A percentile compares a stretch with the other conserved stretches of the same genome.
phyloP scores from a whole-genome alignment of 2,888 invertebrate genomes.

The Tupiocoris notatus region DNA sequence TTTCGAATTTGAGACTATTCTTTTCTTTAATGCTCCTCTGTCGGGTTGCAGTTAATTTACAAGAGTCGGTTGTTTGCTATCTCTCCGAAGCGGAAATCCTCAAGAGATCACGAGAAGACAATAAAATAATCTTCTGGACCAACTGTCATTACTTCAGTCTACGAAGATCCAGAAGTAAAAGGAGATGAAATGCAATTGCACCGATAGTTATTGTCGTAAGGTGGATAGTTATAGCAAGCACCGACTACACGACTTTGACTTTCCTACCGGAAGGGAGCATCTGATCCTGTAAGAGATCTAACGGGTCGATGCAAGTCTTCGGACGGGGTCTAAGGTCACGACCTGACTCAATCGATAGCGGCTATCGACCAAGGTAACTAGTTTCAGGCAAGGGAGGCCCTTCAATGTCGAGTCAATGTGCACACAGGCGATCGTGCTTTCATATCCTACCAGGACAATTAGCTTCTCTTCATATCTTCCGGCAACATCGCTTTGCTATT shows the following conservation, averaged over 20 bases:
- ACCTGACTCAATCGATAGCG: background rate
- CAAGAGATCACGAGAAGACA: background rate
- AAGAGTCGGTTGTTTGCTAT: too few species aligned
- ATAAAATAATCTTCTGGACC: background rate
- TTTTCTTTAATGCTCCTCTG: too few species aligned
- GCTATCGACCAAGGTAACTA: background rate
- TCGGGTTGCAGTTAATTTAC: too few species aligned
- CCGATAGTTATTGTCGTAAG: too few species aligned
- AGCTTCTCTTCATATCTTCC: background rate
- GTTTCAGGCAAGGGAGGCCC: background rate
- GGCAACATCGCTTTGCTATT: background rate
- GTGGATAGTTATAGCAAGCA: background rate
- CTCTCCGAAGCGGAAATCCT: background rate
- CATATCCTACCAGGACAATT: background rate
- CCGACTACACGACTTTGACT: background rate
- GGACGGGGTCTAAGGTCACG: background rate
- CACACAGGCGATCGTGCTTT: background rate
- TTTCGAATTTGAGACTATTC: too few species aligned
- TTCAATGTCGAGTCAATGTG: background rate
- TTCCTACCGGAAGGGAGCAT: background rate
- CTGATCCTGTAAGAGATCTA: background rate
- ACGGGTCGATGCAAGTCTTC: background rate
- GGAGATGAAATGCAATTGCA: background rate
- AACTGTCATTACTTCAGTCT: too few species aligned
- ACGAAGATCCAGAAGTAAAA: too few species aligned